Base-by-base conservation (phyloP, 1,140 invertebrate species). In the Apolygus lucorum region DNA sequence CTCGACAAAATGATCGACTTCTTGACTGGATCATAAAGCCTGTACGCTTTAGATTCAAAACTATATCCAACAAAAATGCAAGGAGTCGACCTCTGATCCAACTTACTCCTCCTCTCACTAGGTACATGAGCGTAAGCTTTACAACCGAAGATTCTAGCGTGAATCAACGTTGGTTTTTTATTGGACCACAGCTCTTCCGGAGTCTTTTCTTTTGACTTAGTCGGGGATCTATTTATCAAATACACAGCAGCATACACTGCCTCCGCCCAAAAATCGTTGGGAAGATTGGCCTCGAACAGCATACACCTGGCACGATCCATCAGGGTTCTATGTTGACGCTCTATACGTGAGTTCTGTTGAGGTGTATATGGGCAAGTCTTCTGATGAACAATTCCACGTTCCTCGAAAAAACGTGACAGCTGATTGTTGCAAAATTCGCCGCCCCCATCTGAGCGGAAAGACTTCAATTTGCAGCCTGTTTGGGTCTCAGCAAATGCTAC, bases 261-360 rank as follows among this genome's bases (percentile, higher is more conserved):
- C 63, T 75, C 74, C 63, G 68, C 72, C 74, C 73, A 75, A n/a
- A 70, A 70, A 64, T n/a, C 27, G 28, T 75, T 73, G 8, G 63
- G 29, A 68, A 75, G 25, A n/a, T 73, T 24, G 63, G 72, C 68
- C 66, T 74, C 63, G 22, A 74, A 17, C 14, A 77, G 21, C 69
- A 76, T 68, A 70, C 72, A 70, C 28, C 74, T 72, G 25, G 75
- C 73, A 70, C 73, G 73, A 42, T 79, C 76, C 21, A 78, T 29
- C 13, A 80, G 52, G 0, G 76, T 76, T 1, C 78, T 26, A 68
- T 78, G 79, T 71, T 73, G 73, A n/a, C 78, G 62, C 68, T 75
- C 80, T 2, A 73, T 75, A 2, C 77, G 65, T 0, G 76, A 78
- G 74, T 82, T 82, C 72, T 79, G 78, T 72, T 81, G 70, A 0